Percentiles rank a stretch among this genome's conserved stretches.
Conservation (phyloP, 2,888 invertebrate species). For the Cosmopolites sordidus region DNA sequence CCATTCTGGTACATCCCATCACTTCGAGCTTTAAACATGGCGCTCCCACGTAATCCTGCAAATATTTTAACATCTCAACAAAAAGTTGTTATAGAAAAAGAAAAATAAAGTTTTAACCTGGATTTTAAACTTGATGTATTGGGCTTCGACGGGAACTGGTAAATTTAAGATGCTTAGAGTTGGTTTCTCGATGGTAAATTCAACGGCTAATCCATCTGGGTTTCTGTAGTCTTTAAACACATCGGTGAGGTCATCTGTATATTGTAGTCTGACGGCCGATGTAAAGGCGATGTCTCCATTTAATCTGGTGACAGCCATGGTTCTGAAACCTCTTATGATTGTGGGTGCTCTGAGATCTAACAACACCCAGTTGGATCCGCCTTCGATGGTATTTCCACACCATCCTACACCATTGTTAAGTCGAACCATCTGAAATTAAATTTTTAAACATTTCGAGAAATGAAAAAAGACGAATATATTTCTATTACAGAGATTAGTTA, state of each 20-base stretch:
- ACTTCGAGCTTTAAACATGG: constrained; percentile 87
- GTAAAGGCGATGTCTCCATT: constrained; percentile 85
- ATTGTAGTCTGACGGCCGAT: constrained; percentile 82
- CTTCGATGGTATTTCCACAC: constrained; percentile 84
- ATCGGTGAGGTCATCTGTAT: constrained; percentile 84
- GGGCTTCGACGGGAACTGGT: constrained; percentile 87
- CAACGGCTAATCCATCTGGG: constrained; percentile 88
- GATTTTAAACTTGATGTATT: constrained; percentile 80
- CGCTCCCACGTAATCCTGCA: constrained; percentile 72
- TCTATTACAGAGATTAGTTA: no score
- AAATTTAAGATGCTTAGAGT: constrained; percentile 86
- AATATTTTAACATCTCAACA: no score
- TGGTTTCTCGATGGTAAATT: constrained; percentile 85
- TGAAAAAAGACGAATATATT: no score
- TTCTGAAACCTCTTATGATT: constrained; percentile 83
- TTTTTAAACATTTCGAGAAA: no score
- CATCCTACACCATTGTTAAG: constrained; percentile 80
- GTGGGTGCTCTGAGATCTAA: constrained; percentile 86
- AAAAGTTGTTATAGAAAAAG: not conserved
- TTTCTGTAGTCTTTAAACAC: constrained; percentile 88
- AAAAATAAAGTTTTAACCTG: constrained; percentile 43
- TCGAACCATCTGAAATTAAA: constrained; percentile 74
- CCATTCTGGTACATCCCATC: constrained; percentile 88
- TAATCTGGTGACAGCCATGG: constrained; percentile 78
- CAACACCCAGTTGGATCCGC: constrained; percentile 84